Conservation (phyloP, 2,888 invertebrate species). For the Ephialtes manifestator region DNA sequence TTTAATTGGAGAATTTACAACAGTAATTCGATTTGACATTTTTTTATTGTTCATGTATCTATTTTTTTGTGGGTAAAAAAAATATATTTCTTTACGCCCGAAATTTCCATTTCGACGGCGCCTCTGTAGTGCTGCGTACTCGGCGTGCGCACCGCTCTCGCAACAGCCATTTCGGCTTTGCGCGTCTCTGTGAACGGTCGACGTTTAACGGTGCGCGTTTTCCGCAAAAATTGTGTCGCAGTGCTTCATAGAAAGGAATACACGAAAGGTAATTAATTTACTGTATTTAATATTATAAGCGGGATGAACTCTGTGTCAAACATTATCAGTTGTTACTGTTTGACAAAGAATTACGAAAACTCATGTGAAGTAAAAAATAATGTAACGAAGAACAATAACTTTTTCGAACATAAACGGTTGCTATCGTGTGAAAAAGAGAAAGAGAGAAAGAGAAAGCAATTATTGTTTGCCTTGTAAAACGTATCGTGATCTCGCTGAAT, state of each 20-base stretch:
- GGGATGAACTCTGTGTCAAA: slow-evolving; percentile 1
- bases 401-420: neutral
- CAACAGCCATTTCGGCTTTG: slow-evolving; percentile 2
- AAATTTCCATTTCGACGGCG: neutral
- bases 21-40: slow-evolving; percentile 9
- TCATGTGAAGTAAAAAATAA: no score
- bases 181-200: neutral
- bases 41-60: slow-evolving; percentile 8
- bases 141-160: slow-evolving; percentile 10
- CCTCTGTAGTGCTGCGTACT: slow-evolving; percentile 7
- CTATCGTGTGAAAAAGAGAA: neutral
- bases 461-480: neutral
- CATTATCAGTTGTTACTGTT: neutral
- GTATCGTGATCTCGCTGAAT: neutral
- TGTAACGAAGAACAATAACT: neutral
- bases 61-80: neutral
- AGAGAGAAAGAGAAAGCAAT: neutral
- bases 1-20: neutral
- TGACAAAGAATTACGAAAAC: no score
- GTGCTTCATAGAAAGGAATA: neutral
- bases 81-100: neutral
- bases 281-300: slow-evolving; percentile 4
- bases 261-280: slow-evolving; percentile 5
- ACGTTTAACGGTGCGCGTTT: slow-evolving; percentile 2
- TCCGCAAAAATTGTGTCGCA: no score